Conservation (phyloP, 1,140 invertebrate species). For the Camponotus pennsylvanicus region DNA sequence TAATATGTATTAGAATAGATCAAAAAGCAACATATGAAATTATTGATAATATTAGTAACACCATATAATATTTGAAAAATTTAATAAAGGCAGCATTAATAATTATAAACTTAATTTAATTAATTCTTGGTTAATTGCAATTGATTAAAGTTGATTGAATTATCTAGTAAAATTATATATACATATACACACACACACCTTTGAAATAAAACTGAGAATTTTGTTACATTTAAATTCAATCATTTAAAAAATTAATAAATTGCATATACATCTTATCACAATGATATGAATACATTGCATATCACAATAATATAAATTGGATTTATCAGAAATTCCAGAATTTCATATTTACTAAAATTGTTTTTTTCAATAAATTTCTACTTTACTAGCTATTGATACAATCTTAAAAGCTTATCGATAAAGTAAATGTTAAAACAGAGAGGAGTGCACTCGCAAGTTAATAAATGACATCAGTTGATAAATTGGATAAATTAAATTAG, state of each 20-base stretch:
- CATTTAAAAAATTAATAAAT: too few relatives aligned
- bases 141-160: too few relatives aligned
- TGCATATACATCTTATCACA: neutral
- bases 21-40: neutral
- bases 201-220: too few relatives aligned
- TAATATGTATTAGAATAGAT: too few relatives aligned
- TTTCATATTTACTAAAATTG: neutral
- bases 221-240: too few relatives aligned
- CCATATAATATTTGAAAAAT: neutral
- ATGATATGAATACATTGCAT: neutral
- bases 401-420: neutral
- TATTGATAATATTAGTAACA: neutral
- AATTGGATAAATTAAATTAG: neutral
- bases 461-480: conserved; percentile 20
- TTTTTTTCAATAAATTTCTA: neutral
- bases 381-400: conserved; percentile 15
- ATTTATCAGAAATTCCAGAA: neutral
- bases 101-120: neutral
- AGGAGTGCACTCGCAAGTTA: neutral
- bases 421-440: neutral
- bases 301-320: neutral
- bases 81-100: neutral
- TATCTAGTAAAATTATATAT: too few relatives aligned
- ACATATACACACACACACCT: neutral
- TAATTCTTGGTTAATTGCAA: too few relatives aligned